Evolutionary conservation across 1,140 invertebrate species (phyloP), one percentile per base, ranked within the genome.

Genomic region (Tetramorium parvispinum): DNA sequence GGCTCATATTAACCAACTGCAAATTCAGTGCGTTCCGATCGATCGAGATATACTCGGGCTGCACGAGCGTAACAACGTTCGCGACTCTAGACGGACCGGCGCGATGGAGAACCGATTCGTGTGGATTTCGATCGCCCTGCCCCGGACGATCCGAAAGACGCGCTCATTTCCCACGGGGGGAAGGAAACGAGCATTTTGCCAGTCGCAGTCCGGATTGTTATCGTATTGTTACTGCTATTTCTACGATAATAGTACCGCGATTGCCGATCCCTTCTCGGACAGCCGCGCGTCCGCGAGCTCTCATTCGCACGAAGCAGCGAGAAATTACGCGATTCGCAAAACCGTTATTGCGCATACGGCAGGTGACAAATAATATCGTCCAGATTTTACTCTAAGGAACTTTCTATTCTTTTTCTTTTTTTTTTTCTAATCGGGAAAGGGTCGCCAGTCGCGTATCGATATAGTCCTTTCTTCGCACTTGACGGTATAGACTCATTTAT

Each of bases 401-500:
- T 53, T 8, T 43, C 16, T 53, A 51, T 51, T 49, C n/a, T 11
- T 43, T 46, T 13, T 40, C 11, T 37, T 24, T 40, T 37, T 55
- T 16, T 43, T 27, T 57, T 46, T 8, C 18, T 40, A 68, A 81
- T 68, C 24, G 79, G 46, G 66, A 63, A 61, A 82, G 78, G 32
- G 46, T 82, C 65, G 78, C 53, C 43, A 86, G 43, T 86, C 57
- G 55, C 46, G 75, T 16, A 85, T 85, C 37, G 68, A 83, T 61
- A 53, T 78, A 78, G 70, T 57, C 66, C 51, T 61, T 61, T 40
- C 78, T 88, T 89, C 75, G 85, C 81, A 77, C 85, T 91, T 92
- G 87, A 89, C 77, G 87, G 27, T 87, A 83, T 85, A 87, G 86
- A 88, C 83, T 89, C 88, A 85, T 89, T 32, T 85, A 86, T 88